Evolutionary conservation across 2,888 invertebrate species (phyloP).

Genomic region (Aromia moschata): DNA sequence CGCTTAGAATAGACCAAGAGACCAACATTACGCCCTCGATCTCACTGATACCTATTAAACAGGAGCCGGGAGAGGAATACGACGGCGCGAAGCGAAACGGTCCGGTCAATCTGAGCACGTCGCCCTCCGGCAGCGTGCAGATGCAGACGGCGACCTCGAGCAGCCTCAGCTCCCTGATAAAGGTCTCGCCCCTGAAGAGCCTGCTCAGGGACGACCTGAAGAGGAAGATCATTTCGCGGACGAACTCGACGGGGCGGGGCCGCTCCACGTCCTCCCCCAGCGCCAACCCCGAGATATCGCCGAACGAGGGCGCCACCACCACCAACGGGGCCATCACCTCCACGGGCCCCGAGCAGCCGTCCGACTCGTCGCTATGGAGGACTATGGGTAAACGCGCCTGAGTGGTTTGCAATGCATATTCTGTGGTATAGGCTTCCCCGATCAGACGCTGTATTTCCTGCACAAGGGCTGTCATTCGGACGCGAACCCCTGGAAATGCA

Average conservation of each 20-base stretch:
- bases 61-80: constrained; percentile 68
- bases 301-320: constrained; percentile 64
- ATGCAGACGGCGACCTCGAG: constrained; percentile 71
- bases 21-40: constrained; percentile 83
- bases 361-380: constrained; percentile 61
- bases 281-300: constrained; percentile 61
- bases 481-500: constrained; percentile 97
- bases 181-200: constrained; percentile 86
- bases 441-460: constrained; percentile 94
- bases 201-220: constrained; percentile 85
- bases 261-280: constrained; percentile 61
- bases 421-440: constrained; percentile 94
- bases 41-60: constrained; percentile 86
- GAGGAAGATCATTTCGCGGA: constrained; percentile 78
- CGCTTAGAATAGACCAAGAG: constrained; percentile 61
- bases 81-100: constrained; percentile 61
- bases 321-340: constrained; percentile 71
- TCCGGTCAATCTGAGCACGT: constrained; percentile 58
- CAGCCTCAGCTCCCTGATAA: constrained; percentile 80
- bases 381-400: constrained; percentile 65
- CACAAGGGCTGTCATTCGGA: constrained; percentile 99
- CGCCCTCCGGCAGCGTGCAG: constrained; percentile 55
- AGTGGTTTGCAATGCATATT: constrained; percentile 81
- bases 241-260: constrained; percentile 64
- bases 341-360: constrained; percentile 71